These are phyloP conservation scores for Amblyopsis hoosieri DNA, from an alignment of 2,797 vertebrate genomes.

Conservation along the genomic window DNA sequence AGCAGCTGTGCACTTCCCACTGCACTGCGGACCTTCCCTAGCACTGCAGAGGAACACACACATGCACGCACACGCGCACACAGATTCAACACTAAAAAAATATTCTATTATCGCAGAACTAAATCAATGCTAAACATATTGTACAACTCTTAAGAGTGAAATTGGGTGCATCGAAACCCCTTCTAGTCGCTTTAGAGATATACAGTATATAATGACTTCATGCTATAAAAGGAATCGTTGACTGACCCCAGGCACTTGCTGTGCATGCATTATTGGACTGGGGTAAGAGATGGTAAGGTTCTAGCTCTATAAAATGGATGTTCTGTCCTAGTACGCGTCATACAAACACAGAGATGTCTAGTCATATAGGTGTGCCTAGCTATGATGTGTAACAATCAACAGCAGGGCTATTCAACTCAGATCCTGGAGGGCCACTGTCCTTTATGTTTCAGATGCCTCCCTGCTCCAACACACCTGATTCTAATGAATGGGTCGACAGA, in stretches of 20 bases:
- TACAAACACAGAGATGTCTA: slow-evolving; percentile 5
- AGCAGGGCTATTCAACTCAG: not conserved
- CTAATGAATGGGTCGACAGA: too few species aligned
- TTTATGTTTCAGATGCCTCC: too few species aligned
- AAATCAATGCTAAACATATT: too few species aligned
- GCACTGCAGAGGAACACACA: slow-evolving; percentile 72
- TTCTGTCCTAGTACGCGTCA: not conserved
- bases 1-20: slow-evolving; percentile 96
- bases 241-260: not conserved
- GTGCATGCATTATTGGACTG: not conserved
- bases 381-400: slow-evolving; percentile 16
- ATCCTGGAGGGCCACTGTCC: too few species aligned
- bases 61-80: not conserved
- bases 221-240: not conserved
- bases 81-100: not conserved
- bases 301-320: not conserved
- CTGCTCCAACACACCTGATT: too few species aligned
- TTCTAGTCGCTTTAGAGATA: not conserved
- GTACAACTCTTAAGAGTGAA: too few species aligned
- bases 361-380: slow-evolving; percentile 10
- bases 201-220: not conserved
- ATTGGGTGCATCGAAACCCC: too few species aligned
- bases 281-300: not conserved
- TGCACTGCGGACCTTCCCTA: slow-evolving; percentile 96
- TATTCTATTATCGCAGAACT: too few species aligned